Evolutionary conservation across 2,113 vertebrate species (phyloP), one percentile per base, ranked within the genome.

Genomic region (Melanostigma gelatinosum): DNA sequence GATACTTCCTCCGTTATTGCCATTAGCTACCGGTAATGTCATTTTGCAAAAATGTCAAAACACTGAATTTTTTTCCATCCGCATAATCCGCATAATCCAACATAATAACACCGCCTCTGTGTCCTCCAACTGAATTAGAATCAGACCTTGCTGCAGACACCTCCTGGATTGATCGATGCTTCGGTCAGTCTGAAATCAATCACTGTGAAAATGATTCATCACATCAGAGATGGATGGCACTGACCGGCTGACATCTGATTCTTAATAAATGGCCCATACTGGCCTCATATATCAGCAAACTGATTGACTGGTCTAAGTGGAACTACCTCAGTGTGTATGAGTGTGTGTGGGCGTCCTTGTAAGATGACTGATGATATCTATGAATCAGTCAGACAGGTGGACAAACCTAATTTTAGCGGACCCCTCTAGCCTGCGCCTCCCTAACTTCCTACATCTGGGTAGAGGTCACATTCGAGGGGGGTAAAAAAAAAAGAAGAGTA

Each of bases 351-450:
- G 78, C 67, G 20, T 54, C 40, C 27, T 44, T 50, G 83, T 72
- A 32, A 65, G 60, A 81, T 85, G 77, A 86, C 80, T 67, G 85
- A 85, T 77, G 72, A 73, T 77, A 68, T 80, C 81, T 79, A 62
- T 79, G 83, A 72, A 71, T 77, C 79, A 88, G 71, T 70, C 69
- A 55, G 85, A 85, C 71, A 67, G 71, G 66, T 79, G 62, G 64
- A 85, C 77, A 80, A 64, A 77, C 72, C 77, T 84, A 85, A 88
- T 80, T 38, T 76, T 42, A 75, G 79, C 72, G 6, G 42, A 86
- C 63, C 65, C 48, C 55, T 38, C 52, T 32, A 9, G 75, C 63
- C 66, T 80, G 38, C 68, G 18, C 65, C 82, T 80, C 61, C 66
- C 42, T 46, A 29, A 54, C 84, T 40, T 66, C 78, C 62, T 57